Conservation (phyloP, 1,140 invertebrate species). For the Heterodera schachtii region DNA sequence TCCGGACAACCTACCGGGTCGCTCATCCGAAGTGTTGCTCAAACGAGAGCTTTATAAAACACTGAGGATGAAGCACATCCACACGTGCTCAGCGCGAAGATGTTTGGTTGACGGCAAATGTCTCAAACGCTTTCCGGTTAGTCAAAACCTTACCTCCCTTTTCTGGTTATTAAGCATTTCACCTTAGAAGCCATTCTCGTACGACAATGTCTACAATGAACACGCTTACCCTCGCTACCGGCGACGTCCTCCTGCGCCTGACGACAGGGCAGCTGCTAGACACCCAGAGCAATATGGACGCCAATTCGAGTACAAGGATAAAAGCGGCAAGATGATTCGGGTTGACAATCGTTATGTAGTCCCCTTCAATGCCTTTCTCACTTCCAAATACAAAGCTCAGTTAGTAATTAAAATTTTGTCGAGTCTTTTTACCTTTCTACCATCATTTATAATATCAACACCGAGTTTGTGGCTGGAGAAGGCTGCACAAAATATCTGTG, state of each 20-base stretch:
- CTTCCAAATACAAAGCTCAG: background rate
- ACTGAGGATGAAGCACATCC: background rate
- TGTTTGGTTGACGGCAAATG: background rate
- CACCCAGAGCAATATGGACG: background rate
- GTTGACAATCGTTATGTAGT: background rate
- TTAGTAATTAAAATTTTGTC: background rate
- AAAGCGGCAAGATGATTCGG: background rate
- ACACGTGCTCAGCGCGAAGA: background rate
- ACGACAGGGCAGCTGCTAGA: background rate
- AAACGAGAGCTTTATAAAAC: background rate
- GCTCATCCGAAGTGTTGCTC: background rate
- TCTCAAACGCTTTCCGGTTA: background rate
- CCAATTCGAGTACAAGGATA: background rate
- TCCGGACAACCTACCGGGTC: background rate
- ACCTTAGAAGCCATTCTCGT: background rate
- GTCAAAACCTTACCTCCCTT: background rate
- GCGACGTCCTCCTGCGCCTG: background rate
- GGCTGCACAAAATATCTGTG: conserved; percentile 1
- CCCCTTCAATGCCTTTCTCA: background rate
- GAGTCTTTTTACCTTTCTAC: too few species aligned
- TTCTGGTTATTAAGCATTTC: background rate
- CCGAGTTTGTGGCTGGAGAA: conserved; percentile 6
- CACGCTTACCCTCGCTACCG: background rate
- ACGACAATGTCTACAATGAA: background rate
- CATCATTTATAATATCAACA: background rate